Evolutionary conservation across 2,888 invertebrate genomes (phyloP).

Genomic region (Hirtodrosophila alboralis): DNA sequence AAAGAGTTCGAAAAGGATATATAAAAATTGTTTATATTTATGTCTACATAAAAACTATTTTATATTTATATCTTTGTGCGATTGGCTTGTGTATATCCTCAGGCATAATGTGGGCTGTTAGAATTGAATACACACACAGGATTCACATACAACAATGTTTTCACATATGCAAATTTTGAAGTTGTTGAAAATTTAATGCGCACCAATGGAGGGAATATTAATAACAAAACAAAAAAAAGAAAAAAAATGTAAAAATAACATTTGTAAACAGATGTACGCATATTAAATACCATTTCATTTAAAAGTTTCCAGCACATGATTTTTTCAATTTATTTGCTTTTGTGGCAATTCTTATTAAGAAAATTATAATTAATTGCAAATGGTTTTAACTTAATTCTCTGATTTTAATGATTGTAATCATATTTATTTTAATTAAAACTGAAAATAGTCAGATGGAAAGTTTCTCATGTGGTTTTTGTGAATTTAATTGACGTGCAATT

Average conservation of each 20-base stretch:
- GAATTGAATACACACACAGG: slow-evolving; percentile 10
- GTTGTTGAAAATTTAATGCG: not conserved
- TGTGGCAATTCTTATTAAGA: slow-evolving; percentile 6
- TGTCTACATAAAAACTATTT: slow-evolving; percentile 47
- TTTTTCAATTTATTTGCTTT: slow-evolving; percentile 6
- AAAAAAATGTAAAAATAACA: not conserved
- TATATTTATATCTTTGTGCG: slow-evolving; percentile 35
- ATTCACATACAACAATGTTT: slow-evolving; percentile 17
- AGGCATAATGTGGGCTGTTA: slow-evolving; percentile 19
- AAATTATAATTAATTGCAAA: slow-evolving; percentile 11
- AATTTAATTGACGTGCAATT: slow-evolving; percentile 2
- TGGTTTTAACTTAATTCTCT: not conserved
- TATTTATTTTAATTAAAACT: slow-evolving; percentile 21
- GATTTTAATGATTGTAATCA: slow-evolving; percentile 5
- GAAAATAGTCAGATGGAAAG: slow-evolving; percentile 1
- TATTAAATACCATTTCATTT: slow-evolving; percentile 10
- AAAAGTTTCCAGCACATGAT: slow-evolving; percentile 1
- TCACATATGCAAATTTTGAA: slow-evolving; percentile 33
- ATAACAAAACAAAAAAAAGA: slow-evolving; percentile 5
- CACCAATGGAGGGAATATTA: not conserved
- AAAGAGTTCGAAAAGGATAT: slow-evolving; percentile 7
- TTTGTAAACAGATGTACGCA: slow-evolving; percentile 2
- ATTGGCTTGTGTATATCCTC: slow-evolving; percentile 7
- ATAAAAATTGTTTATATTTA: slow-evolving; percentile 21
- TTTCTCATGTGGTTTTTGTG: not conserved